A percentile compares a stretch with the other conserved stretches of the same genome.
Conservation (phyloP, 1,140 invertebrate species). For the Sminthurinus signatus region DNA sequence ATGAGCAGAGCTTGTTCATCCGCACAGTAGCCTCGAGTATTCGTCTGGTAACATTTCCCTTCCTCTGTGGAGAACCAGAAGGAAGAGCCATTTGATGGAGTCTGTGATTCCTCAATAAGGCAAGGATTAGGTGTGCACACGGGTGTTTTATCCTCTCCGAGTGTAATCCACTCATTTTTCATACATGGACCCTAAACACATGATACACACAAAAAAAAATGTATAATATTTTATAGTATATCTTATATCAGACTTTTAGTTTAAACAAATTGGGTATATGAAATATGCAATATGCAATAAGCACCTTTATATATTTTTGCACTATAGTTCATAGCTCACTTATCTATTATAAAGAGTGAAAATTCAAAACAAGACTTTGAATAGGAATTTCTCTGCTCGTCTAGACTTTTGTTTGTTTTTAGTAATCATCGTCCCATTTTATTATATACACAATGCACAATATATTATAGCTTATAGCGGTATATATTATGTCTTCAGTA, state of each 20-base stretch:
- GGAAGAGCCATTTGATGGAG: conserved; percentile 12
- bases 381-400: too few species aligned
- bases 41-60: conserved; percentile 34
- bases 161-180: conserved; percentile 28
- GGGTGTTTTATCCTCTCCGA: conserved; percentile 25
- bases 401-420: too few species aligned
- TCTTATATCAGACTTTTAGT: neutral
- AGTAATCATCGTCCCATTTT: too few species aligned
- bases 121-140: conserved; percentile 31
- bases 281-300: too few species aligned
- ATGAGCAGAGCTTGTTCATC: conserved; percentile 23
- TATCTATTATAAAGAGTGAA: too few species aligned
- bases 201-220: neutral
- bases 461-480: too few species aligned
- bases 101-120: conserved; percentile 1
- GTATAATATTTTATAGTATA: neutral
- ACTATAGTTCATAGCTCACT: too few species aligned
- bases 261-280: neutral
- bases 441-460: too few species aligned
- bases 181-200: conserved; percentile 26
- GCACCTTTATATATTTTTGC: too few species aligned
- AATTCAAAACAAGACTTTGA: too few species aligned
- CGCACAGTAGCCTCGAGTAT: conserved; percentile 25
- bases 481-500: too few species aligned
- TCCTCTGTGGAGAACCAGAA: conserved; percentile 32